Evolutionary conservation across 2,113 vertebrate genomes (phyloP), one percentile per base, ranked within the genome.

Genomic region (Sardina pilchardus): DNA sequence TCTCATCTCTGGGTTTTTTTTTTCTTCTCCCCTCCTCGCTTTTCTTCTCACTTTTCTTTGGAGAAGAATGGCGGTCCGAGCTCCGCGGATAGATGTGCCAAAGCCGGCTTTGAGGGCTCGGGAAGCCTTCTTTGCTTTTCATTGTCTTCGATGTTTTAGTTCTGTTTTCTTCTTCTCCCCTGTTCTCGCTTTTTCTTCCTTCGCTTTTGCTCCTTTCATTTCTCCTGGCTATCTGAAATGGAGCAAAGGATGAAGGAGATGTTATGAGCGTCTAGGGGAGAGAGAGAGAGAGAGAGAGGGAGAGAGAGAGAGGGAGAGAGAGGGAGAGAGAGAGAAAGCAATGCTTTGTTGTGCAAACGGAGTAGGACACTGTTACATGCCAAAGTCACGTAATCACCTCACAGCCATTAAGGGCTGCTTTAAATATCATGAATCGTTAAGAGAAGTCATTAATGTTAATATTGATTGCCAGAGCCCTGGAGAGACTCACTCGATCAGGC

Each of bases 301-400:
- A 30, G 63, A 30, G 63, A 30, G n/a, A 34, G 63, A 30, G 26
- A 30, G 9, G 10, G n/a, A 30, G 63, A 30, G 30, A 30, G 30
- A 12, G 30, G 0, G 8, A 14, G 67, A 14, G 67, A 30, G 67
- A 30, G 67, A 30, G 67, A 30, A 26, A 75, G 30, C 0, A 26
- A 36, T 8, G 34, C 71, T 78, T 78, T 78, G 71, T 78, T 78
- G 12, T 36, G 3, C 71, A 78, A 78, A 78, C 30, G 17, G 71
- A 78, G 34, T 30, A 78, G 34, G 12, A 78, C 71, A 78, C 14
- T 36, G 71, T 34, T 78, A 78, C 71, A 78, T 16, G 14, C 71
- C 71, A 78, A 78, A 78, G 71, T 78, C 71, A 78, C 34, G 71
- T 78, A 78, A 78, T 78, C 71, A 78, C 71, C 71, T 36, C 71